A percentile compares a stretch with the other conserved stretches of the same genome.
Conservation (phyloP, 2,113 vertebrate species). For the Nycticebus coucang region DNA sequence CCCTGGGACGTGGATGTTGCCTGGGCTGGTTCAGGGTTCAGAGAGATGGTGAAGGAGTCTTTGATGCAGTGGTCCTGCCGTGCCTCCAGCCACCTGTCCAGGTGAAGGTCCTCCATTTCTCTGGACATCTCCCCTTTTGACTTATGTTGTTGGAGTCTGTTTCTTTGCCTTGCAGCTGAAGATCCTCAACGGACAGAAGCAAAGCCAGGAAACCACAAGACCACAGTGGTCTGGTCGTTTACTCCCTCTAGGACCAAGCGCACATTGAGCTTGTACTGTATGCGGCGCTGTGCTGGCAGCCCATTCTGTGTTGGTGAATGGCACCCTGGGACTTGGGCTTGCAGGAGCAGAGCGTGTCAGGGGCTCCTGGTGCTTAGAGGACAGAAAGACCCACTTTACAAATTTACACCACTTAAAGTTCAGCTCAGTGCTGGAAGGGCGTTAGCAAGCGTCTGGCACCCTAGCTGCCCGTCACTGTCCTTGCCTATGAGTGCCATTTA, state of each 20-base stretch:
- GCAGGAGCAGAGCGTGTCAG: fast-evolving
- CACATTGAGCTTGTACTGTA: fast-evolving
- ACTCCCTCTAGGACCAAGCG: background rate
- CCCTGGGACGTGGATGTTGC: background rate
- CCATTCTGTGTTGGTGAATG: fast-evolving
- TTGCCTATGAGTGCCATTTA: fast-evolving
- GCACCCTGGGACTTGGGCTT: fast-evolving
- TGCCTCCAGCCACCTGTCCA: background rate
- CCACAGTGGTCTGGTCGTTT: fast-evolving
- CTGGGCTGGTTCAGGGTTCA: background rate
- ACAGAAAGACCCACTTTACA: background rate
- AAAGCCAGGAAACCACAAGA: background rate
- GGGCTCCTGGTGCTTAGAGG: background rate
- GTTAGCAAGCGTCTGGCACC: fast-evolving
- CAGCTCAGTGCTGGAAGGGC: background rate
- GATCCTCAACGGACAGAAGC: background rate
- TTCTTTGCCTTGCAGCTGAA: background rate
- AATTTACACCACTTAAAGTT: background rate
- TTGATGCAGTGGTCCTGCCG: background rate
- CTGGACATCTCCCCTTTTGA: too few relatives aligned
- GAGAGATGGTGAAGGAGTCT: too few relatives aligned
- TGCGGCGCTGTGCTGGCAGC: background rate
- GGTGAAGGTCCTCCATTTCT: background rate
- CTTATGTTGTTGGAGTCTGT: background rate
- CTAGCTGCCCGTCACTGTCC: background rate